Evolutionary conservation across 2,113 vertebrate species (phyloP), one percentile per base, ranked within the genome.

Genomic region (Sula dactylatra): DNA sequence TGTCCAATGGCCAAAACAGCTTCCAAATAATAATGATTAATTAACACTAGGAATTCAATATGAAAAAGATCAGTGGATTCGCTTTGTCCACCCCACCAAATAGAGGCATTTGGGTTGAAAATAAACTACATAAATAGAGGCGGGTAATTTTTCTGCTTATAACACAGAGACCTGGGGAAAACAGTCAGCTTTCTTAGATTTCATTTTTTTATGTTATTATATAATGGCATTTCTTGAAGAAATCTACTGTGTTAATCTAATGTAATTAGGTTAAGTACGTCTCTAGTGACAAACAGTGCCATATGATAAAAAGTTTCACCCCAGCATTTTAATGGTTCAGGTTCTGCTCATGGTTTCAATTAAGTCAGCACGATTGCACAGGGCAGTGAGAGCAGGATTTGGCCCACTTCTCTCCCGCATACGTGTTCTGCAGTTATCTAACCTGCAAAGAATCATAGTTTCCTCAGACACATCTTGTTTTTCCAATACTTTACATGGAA

Each of bases 221-320:
- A 82, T 93, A 96, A 97, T 94, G 73, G 52, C 61, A 13, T 91
- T 71, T 94, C 78, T 96, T 94, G 81, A 92, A 83, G 81, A 95
- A 96, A 95, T 95, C 86, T 95, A 31, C 78, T 88, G 56, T 93
- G 88, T 95, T 96, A 96, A 95, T 98, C 89, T 91, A 95, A 88
- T 95, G 66, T 97, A 98, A 98, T 98, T 97, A 97, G 97, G 96
- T 97, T 98, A 97, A 94, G 77, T 89, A 77, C 77, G 91, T 98
- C 96, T 96, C 97, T 95, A 52, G 94, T 95, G 96, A 93, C 94
- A 93, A 90, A 91, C 49, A 95, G 86, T 24, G 3, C 88, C 56
- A 36, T 93, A 91, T 61, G 77, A 94, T 89, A 70, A 84, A 59
- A 94, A 79, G 54, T 93, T 96, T 96, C 81, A 93, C 71, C 71